Base-by-base conservation (phyloP, 2,113 vertebrate genomes). In the Trichomycterus rosablanca region DNA sequence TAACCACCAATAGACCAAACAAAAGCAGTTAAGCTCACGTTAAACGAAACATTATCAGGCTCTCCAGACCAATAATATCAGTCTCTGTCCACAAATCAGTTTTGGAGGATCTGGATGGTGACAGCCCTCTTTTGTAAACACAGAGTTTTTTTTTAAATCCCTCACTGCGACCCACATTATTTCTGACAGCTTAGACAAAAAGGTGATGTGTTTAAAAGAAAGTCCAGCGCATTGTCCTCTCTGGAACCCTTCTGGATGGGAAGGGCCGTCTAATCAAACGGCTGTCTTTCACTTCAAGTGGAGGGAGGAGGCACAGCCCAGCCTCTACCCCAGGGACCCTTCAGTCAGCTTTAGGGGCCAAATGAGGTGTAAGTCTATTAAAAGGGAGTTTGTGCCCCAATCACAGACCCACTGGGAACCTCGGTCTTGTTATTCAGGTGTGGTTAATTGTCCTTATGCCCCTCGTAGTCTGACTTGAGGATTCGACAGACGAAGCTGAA, bases 361-460 rank as follows among this genome's bases (percentile, higher is more conserved):
- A 92, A 91, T 89, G 86, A 90, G 81, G 87, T 90, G 79, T 86
- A 90, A 90, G 85, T 88, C 88, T 89, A 89, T 89, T 90, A 88
- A 90, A 91, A 89, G 85, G 80, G 81, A 88, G 83, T 83, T 84
- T 89, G 79, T 73, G 81, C 74, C 81, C 76, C 81, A 81, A 87
- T 88, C 86, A 84, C 82, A 83, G 84, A 84, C 86, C 85, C 87
- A 81, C 76, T 77, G 84, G 81, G 84, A 72, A 78, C 71, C 78
- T 76, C 76, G 76, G 83, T 84, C 86, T 81, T 88, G 79, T 88
- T 84, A 87, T 82, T 89, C 87, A 83, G 83, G 85, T 89, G 78
- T 74, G 64, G 80, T 81, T 75, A 72, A 86, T 84, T 91, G 88
- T 81, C 83, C 71, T 86, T 82, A 68, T 39, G 55, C 60, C 68